These are phyloP conservation scores for Syrphus vitripennis DNA, from an alignment of 2,888 invertebrate genomes.

Conservation along the genomic window DNA sequence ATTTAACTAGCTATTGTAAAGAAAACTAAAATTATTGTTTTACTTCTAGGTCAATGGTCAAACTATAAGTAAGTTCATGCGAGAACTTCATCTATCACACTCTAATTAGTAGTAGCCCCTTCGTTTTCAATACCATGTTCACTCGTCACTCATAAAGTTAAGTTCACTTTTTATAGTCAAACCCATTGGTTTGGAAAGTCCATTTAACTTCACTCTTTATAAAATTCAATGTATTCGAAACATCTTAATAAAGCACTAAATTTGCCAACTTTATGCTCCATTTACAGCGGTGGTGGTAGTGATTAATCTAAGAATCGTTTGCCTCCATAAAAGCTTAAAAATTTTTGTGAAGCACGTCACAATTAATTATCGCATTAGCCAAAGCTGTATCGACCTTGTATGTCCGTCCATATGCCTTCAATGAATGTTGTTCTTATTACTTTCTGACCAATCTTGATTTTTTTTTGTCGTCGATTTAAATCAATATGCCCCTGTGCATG, in stretches of 20 bases:
- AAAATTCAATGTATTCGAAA: conserved; percentile 33
- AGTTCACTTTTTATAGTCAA: conserved; percentile 17
- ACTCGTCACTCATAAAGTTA: background rate
- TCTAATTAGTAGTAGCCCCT: no score
- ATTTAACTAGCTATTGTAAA: no score
- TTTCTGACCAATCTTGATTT: conserved; percentile 25
- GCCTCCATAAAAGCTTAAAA: conserved; percentile 64
- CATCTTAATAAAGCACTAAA: conserved; percentile 59
- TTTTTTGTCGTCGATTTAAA: no score
- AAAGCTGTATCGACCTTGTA: conserved; percentile 44
- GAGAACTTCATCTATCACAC: no score
- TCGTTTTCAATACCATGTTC: background rate
- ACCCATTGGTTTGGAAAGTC: conserved; percentile 44
- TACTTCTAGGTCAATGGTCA: no score
- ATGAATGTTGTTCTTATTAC: conserved; percentile 23
- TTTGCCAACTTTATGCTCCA: conserved; percentile 56
- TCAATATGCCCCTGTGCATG: conserved; percentile 8
- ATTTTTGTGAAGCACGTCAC: conserved; percentile 63
- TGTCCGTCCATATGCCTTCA: background rate
- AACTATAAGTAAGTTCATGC: no score
- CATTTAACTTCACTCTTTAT: background rate
- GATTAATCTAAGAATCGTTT: background rate
- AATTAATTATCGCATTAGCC: conserved; percentile 65
- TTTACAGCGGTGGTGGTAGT: conserved; percentile 17
- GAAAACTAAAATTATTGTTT: no score